phyloP scores from a whole-genome alignment of 2,888 invertebrate species.

The Eilema caniola region DNA sequence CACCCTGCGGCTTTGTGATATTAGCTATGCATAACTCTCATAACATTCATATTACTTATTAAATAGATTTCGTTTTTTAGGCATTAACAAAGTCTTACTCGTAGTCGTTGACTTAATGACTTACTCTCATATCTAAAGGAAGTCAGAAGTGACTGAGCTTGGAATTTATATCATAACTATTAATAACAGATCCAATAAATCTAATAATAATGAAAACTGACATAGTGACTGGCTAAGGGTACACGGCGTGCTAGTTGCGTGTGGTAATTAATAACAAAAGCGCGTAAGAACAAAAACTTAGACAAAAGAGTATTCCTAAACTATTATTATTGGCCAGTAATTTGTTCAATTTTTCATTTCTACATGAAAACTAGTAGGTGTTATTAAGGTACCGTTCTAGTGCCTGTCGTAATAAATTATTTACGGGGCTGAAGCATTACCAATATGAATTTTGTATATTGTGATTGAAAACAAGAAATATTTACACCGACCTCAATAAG shows the following conservation, averaged over 20 bases:
- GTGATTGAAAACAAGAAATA: slow-evolving; percentile 11
- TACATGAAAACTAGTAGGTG: neutral
- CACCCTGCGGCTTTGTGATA: slow-evolving; percentile 41
- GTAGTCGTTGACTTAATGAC: slow-evolving; percentile 25
- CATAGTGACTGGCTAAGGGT: neutral
- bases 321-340: neutral
- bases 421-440: neutral
- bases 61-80: slow-evolving; percentile 39
- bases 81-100: slow-evolving; percentile 36
- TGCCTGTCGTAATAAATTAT: neutral
- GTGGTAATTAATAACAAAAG: neutral
- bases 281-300: neutral
- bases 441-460: neutral
- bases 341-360: neutral
- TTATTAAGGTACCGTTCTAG: neutral
- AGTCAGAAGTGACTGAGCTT: neutral
- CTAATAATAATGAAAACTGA: neutral
- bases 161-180: neutral
- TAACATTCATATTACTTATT: slow-evolving; percentile 46
- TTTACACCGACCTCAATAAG: slow-evolving; percentile 7
- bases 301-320: neutral
- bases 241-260: neutral
- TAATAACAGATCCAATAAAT: neutral
- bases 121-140: slow-evolving; percentile 23
- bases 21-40: slow-evolving; percentile 45